These are phyloP conservation scores for Alosa sapidissima DNA, from an alignment of 2,797 vertebrate species.

Conservation along the genomic window DNA sequence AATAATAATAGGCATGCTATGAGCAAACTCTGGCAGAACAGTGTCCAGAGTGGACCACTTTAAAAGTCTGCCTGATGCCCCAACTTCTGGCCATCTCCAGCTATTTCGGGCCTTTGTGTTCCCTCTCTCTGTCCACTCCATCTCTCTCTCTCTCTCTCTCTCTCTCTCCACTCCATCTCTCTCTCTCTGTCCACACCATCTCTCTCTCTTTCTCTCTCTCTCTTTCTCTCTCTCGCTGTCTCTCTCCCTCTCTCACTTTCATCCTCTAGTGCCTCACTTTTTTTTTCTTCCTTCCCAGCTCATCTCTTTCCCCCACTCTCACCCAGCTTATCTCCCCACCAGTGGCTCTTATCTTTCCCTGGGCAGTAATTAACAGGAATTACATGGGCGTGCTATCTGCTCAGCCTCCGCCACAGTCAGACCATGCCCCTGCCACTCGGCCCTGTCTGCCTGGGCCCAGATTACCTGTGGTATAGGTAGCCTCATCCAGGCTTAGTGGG, in stretches of 20 bases:
- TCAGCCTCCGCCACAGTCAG: conserved; percentile 54
- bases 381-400: conserved; percentile 66
- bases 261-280: not conserved
- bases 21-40: not conserved
- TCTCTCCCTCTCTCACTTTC: conserved; percentile 29
- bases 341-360: conserved; percentile 37
- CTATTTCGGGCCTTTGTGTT: conserved; percentile 8
- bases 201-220: conserved; percentile 3
- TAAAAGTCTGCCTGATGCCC: not conserved
- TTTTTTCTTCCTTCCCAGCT: conserved; percentile 37
- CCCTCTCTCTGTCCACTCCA: not conserved
- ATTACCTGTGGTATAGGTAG: conserved; percentile 56
- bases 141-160: conserved; percentile 37
- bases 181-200: not conserved
- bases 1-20: not conserved
- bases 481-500: conserved; percentile 49
- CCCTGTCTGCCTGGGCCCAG: conserved; percentile 57
- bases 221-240: conserved; percentile 8
- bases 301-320: conserved; percentile 19
- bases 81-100: conserved; percentile 13
- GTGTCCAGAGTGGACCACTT: conserved; percentile 2
- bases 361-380: conserved; percentile 76
- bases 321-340: conserved; percentile 26
- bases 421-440: conserved; percentile 60
- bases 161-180: not conserved